Evolutionary conservation across 2,888 invertebrate genomes (phyloP), one percentile per base, ranked within the genome.

Genomic region (Pterostichus niger): DNA sequence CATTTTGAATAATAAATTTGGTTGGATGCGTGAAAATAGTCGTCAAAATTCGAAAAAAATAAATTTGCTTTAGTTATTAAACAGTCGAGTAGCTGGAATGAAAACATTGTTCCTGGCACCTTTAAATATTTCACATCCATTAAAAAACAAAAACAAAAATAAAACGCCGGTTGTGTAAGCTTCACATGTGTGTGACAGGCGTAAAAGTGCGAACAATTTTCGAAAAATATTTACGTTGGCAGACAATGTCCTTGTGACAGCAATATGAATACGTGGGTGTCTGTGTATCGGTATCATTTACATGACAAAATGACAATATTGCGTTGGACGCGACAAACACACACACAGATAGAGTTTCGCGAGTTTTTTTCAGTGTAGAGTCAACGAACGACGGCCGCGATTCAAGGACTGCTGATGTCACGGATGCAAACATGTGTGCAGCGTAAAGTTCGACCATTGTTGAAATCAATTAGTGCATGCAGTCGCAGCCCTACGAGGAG

Each of bases 221-320:
- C 24, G 54, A 40, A 78, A 78, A 17, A 61, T 78, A 59, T 78
- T 59, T 78, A 40, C 71, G 81, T 81, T 81, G 44, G 81, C 59
- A 78, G 81, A 71, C 68, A 68, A 71, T 71, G 80, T 80, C 80
- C 80, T 71, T 80, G 54, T 80, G 49, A 52, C 59, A 78, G 59
- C 54, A 59, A 61, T 40, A 78, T 44, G 56, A 78, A 61, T 78
- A 17, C 17, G 80, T 49, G 54, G 17, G 80, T 35, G 52, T 35
- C 35, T 33, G 52, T 81, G 81, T 81, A 81, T 81, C 56, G 73
- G 81, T 71, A 71, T 81, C 81, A 81, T 81, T 81, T 81, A 81
- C 81, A 81, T 81, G 81, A 81, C 71, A 81, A 81, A 81, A 71
- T 81, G 81, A 81, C 81, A 81, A 81, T 81, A 81, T 81, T 73